Conservation (phyloP, 1,140 invertebrate genomes). For the Chironomus striatipennis region DNA sequence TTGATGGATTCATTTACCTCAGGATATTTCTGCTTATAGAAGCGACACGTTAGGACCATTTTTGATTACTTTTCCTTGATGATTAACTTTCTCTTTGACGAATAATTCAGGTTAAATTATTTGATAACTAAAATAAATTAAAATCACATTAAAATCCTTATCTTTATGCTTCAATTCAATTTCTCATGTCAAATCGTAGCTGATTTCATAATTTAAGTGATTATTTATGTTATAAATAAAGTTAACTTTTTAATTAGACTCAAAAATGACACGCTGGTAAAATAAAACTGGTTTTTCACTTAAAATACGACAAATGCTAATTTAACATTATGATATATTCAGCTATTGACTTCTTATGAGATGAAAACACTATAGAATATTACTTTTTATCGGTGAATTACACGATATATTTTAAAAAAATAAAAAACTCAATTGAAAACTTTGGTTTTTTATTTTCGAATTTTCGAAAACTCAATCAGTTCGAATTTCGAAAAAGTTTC, state of each 20-base stretch:
- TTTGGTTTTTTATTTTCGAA: too few relatives aligned
- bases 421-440: too few relatives aligned
- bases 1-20: constrained; percentile 47
- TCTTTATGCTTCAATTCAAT: not conserved
- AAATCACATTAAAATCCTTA: not conserved
- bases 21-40: constrained; percentile 96
- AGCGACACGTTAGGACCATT: constrained; percentile 95
- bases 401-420: too few relatives aligned
- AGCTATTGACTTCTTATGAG: too few relatives aligned
- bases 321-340: too few relatives aligned
- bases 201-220: not conserved
- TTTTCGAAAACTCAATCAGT: too few relatives aligned
- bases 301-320: too few relatives aligned
- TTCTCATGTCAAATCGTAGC: not conserved
- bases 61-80: constrained; percentile 29
- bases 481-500: too few relatives aligned
- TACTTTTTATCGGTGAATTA: too few relatives aligned
- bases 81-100: not conserved
- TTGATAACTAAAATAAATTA: not conserved
- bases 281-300: not conserved
- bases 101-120: not conserved
- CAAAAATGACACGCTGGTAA: not conserved
- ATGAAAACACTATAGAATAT: too few relatives aligned
- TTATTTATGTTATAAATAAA: not conserved
- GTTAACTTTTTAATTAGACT: not conserved